Evolutionary conservation across 2,797 vertebrate species (phyloP), one percentile per base, ranked within the genome.

Genomic region (Tachyglossus aculeatus): DNA sequence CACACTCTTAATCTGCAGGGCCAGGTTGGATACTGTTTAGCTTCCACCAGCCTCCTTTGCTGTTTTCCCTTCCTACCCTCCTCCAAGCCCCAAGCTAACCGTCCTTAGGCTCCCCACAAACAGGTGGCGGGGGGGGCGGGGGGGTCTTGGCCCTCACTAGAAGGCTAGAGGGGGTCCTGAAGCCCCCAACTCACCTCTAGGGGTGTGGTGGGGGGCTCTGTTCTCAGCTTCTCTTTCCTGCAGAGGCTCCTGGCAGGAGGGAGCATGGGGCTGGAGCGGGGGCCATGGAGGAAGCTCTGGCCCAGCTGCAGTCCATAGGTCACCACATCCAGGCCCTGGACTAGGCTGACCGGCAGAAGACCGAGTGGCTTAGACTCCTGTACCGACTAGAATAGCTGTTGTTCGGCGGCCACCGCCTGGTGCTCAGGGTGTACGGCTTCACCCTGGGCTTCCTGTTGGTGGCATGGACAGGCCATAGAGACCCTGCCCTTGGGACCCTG

Each of bases 391-490:
- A 97, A 73, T 61, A 48, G 8, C 75, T 94, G 48, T 88, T 97
- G 53, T 96, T 96, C 79, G 83, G 86, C 31, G 67, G 92, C 10
- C 96, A 96, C 81, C 78, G 95, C 36, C 34, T 93, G 1, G 75
- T 96, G 18, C 75, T 96, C 55, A 81, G 68, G 3, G 27, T 93
- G 53, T 96, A 95, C 8, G 38, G 92, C 0, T 7, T 86, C 18
- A 95, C 95, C 1, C 88, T 97, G 33, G 63, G 93, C 57, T 81
- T 93, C 39, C 93, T 96, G 24, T 96, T 96, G 96, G 82, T 84
- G 14, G 82, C 84, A 37, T 96, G 96, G 96, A 94, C 71, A 83
- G 89, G 4, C 53, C 47, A 7, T 83, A 78, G 80, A 34, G 51
- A 3, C 12, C n/a, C n/a, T n/a, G n/a, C n/a, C n/a, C n/a, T n/a